Percentiles rank a stretch among this genome's conserved stretches.
Evolutionary conservation across 1,140 invertebrate species (phyloP).

Genomic region (Colletes latitarsis): DNA sequence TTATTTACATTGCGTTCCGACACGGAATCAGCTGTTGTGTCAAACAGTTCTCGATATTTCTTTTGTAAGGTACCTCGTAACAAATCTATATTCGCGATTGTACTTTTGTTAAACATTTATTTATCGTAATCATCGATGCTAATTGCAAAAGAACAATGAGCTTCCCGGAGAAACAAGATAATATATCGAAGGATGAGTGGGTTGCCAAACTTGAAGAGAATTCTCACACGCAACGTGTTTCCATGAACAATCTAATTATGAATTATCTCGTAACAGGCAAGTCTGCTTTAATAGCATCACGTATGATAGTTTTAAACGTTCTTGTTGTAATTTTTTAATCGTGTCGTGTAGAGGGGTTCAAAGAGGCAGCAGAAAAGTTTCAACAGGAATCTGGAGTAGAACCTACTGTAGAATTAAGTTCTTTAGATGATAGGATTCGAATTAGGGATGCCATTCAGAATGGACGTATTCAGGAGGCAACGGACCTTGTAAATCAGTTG

Average conservation of each 20-base stretch:
- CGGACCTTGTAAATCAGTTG: slow-evolving; percentile 94
- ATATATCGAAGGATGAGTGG: slow-evolving; percentile 78
- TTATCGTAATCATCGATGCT: slow-evolving; percentile 15
- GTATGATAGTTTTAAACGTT: slow-evolving; percentile 39
- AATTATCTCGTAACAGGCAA: slow-evolving; percentile 98
- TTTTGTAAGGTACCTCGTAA: not conserved
- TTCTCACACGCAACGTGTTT: slow-evolving; percentile 91
- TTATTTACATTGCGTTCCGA: slow-evolving; percentile 2
- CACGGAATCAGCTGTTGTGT: slow-evolving; percentile 44
- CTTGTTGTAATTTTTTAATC: slow-evolving; percentile 37
- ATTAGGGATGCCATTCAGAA: slow-evolving; percentile 97
- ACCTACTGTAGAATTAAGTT: slow-evolving; percentile 92
- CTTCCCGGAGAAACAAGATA: slow-evolving; percentile 76
- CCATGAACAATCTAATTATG: slow-evolving; percentile 99
- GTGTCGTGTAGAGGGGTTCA: slow-evolving; percentile 91
- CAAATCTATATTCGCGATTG: not conserved
- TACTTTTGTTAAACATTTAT: not conserved
- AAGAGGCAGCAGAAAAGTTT: slow-evolving; percentile 98
- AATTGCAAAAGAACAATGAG: slow-evolving; percentile 67
- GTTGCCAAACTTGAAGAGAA: slow-evolving; percentile 83
- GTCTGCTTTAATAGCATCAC: slow-evolving; percentile 45
- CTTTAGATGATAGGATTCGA: slow-evolving; percentile 95
- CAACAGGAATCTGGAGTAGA: slow-evolving; percentile 95
- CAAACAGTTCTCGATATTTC: not conserved
- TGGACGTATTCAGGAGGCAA: slow-evolving; percentile 96